Conservation (phyloP, 2,888 invertebrate genomes). For the Crematogaster levior region DNA sequence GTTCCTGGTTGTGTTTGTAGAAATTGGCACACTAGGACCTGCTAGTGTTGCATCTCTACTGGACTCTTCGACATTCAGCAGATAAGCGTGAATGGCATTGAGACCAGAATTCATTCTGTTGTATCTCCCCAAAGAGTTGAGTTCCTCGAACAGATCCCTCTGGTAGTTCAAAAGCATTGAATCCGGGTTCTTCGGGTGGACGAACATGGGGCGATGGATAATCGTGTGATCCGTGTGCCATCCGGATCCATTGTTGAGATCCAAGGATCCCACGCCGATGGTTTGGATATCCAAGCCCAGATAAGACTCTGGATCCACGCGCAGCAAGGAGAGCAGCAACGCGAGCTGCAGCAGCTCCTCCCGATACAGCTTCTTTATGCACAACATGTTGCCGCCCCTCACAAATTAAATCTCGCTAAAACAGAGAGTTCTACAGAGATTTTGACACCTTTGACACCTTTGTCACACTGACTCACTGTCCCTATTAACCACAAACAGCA, state of each 20-base stretch:
- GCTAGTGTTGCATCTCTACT: constrained; percentile 75
- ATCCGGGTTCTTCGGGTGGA: constrained; percentile 91
- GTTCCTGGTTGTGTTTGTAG: constrained; percentile 74
- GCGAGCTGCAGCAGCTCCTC: constrained; percentile 94
- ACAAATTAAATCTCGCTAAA: constrained; percentile 15
- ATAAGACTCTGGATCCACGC: constrained; percentile 91
- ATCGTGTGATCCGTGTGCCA: constrained; percentile 88
- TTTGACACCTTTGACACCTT: constrained; percentile 54
- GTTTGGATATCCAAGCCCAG: constrained; percentile 88
- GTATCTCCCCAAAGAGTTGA: constrained; percentile 90
- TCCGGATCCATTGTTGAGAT: constrained; percentile 90
- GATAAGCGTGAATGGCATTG: constrained; percentile 88
- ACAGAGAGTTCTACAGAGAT: neutral
- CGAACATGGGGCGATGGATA: constrained; percentile 87
- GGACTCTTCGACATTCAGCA: constrained; percentile 87
- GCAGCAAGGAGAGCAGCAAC: constrained; percentile 92
- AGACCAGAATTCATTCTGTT: constrained; percentile 86
- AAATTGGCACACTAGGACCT: constrained; percentile 76
- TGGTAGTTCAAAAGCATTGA: constrained; percentile 91
- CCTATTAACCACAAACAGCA: constrained; percentile 26
- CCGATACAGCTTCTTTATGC: constrained; percentile 93
- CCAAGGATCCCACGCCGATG: constrained; percentile 85
- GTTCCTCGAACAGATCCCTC: constrained; percentile 90
- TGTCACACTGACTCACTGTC: constrained; percentile 60
- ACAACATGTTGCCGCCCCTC: constrained; percentile 88